A percentile compares a stretch with the other conserved stretches of the same genome.
phyloP scores from a whole-genome alignment of 2,888 invertebrate species.

The Pelosia muscerda region DNA sequence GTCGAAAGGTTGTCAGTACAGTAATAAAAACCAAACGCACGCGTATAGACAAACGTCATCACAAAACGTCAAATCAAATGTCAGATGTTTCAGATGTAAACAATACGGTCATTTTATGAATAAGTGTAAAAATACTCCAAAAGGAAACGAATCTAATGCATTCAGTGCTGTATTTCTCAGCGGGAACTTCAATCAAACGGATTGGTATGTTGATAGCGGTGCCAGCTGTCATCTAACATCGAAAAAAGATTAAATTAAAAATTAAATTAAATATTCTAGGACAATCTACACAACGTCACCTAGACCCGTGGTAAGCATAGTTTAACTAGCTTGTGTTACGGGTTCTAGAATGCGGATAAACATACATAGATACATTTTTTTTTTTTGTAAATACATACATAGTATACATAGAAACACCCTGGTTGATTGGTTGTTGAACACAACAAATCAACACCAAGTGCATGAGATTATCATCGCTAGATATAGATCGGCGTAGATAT shows the following conservation, averaged over 20 bases:
- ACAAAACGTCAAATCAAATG: slow-evolving; percentile 8
- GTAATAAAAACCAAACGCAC: background rate
- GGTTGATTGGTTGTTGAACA: slow-evolving; percentile 18
- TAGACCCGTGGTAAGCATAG: too few relatives aligned
- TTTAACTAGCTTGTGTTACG: too few relatives aligned
- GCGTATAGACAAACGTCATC: background rate
- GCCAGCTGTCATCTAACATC: slow-evolving; percentile 18
- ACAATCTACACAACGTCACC: too few relatives aligned
- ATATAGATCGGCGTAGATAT: too few relatives aligned
- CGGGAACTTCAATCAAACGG: slow-evolving; percentile 16
- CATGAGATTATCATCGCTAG: slow-evolving; percentile 21
- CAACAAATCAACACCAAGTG: slow-evolving; percentile 20
- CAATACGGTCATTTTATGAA: slow-evolving; percentile 2
- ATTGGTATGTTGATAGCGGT: slow-evolving; percentile 20
- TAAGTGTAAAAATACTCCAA: slow-evolving; percentile 7
- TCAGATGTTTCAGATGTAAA: slow-evolving; percentile 11
- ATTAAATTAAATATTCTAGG: too few relatives aligned
- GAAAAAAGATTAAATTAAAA: too few relatives aligned
- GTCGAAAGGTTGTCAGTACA: too few relatives aligned
- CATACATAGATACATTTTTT: too few relatives aligned
- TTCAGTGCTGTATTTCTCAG: slow-evolving; percentile 15
- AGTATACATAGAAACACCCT: too few relatives aligned
- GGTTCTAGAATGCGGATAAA: too few relatives aligned
- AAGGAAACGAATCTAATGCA: background rate
- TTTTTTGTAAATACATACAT: too few relatives aligned